Conservation (phyloP, 2,888 invertebrate genomes). For the Orchestes rusci region DNA sequence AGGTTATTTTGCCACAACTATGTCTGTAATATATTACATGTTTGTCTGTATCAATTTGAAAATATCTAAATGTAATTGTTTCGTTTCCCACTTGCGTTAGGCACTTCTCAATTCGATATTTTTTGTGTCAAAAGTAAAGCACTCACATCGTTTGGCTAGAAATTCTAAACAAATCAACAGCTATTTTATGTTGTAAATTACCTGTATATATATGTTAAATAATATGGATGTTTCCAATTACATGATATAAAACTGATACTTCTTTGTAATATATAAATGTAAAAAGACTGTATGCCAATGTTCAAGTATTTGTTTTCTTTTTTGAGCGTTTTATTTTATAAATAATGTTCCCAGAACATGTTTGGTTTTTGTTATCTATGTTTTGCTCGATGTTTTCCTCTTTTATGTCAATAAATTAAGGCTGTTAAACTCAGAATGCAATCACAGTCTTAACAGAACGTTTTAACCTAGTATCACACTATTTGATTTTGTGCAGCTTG, state of each 20-base stretch:
- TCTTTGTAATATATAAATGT: conserved; percentile 33
- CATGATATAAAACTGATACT: conserved; percentile 21
- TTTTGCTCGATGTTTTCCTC: neutral
- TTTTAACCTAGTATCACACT: too few species aligned
- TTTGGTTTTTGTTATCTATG: neutral
- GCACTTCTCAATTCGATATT: too few species aligned
- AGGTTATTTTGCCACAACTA: too few species aligned
- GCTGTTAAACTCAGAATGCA: conserved; percentile 5
- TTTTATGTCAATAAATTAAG: conserved; percentile 7
- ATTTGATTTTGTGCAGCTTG: too few species aligned
- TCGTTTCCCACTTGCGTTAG: too few species aligned
- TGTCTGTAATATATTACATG: too few species aligned
- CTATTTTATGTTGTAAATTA: too few species aligned
- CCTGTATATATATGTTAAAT: conserved; percentile 35
- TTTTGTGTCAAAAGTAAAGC: too few species aligned
- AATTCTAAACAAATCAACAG: too few species aligned
- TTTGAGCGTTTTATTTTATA: conserved; percentile 9
- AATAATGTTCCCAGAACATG: conserved; percentile 6
- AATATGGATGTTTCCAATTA: conserved; percentile 33
- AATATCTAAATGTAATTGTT: conserved; percentile 19
- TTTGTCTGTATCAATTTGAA: conserved; percentile 15
- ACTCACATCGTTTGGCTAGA: too few species aligned
- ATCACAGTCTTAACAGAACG: conserved; percentile 13
- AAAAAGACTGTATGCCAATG: conserved; percentile 34
- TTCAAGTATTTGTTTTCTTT: conserved; percentile 1